These are phyloP conservation scores for Helicoverpa armigera DNA, from an alignment of 1,140 invertebrate genomes.

Conservation along the genomic window DNA sequence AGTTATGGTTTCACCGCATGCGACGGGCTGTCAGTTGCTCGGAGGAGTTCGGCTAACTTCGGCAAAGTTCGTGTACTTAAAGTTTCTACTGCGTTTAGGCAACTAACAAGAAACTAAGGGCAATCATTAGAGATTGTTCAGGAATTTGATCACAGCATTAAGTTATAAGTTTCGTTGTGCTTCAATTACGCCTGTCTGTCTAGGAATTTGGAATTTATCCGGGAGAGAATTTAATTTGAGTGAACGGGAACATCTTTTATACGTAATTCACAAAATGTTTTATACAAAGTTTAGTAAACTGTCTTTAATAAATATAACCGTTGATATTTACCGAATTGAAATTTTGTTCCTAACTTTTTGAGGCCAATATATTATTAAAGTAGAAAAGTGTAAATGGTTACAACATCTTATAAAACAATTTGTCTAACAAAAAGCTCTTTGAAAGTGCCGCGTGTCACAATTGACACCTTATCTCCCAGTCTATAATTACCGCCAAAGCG, in stretches of 20 bases:
- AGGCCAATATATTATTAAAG: too few species aligned
- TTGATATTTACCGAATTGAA: too few species aligned
- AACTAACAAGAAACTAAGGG: constrained; percentile 35
- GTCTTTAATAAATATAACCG: too few species aligned
- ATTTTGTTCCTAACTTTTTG: too few species aligned
- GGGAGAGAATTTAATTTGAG: not conserved
- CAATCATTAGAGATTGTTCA: constrained; percentile 38
- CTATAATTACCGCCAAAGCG: not conserved
- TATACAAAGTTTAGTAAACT: not conserved
- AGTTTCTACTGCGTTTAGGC: constrained; percentile 46
- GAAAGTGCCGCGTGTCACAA: not conserved
- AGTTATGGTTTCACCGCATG: constrained; percentile 48
- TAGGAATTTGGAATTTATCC: not conserved
- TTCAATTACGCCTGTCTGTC: not conserved
- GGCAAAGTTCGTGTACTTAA: constrained; percentile 43
- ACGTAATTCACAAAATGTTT: not conserved
- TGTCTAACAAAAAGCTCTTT: too few species aligned
- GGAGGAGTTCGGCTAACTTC: constrained; percentile 41
- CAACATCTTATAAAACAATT: not conserved
- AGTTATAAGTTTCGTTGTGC: constrained; percentile 13
- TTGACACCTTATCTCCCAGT: not conserved
- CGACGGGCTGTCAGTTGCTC: constrained; percentile 43
- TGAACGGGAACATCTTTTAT: not conserved
- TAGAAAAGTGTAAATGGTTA: too few species aligned
- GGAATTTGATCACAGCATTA: constrained; percentile 29